Base-by-base conservation (phyloP, 2,888 invertebrate species). In the Erebia epiphron region DNA sequence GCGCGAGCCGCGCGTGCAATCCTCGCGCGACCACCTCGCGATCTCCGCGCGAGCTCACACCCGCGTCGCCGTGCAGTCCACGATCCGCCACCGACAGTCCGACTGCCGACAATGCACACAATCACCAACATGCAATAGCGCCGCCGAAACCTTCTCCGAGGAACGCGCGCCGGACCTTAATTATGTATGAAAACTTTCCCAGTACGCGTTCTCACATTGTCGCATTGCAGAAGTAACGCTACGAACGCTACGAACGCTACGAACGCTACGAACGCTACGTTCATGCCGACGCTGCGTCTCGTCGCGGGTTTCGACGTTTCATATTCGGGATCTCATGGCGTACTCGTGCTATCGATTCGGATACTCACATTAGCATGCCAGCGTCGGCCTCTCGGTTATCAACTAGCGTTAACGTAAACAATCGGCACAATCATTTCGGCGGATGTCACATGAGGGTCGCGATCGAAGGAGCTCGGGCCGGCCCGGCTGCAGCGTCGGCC, bases 291-390 rank as follows among this genome's bases (percentile, higher is more conserved):
- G 72, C 67, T 71, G 68, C 72, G 69, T 54, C 69, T 14, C 62
- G 62, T 65, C 68, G 56, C 69, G 60, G 72, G 74, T 76, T 71
- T 75, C 70, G 73, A 49, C 70, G 70, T 75, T 73, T 72, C 75
- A 77, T 75, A 72, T 77, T 75, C 73, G 76, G 74, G 70, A 70
- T 71, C 73, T 57, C 73, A 35, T 74, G 74, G 69, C 73, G 72
- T 75, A 68, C 68, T 72, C 67, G 72, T 63, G 68, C 76, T 79
- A 80, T 79, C 77, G 79, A 82, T 80, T 82, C 77, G 76, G 79
- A 85, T 92, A 92, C 92, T 93, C 90, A 93, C 92, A 92, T 93
- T 87, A 90, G 91, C 92, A 92, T 92, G 90, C 92, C 92, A 92
- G 91, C 91, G 89, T 87, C 88, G 87, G 87, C 85, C 83, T 86